These are phyloP conservation scores for Amblyopsis hoosieri DNA, from an alignment of 2,797 vertebrate genomes.

Conservation along the genomic window DNA sequence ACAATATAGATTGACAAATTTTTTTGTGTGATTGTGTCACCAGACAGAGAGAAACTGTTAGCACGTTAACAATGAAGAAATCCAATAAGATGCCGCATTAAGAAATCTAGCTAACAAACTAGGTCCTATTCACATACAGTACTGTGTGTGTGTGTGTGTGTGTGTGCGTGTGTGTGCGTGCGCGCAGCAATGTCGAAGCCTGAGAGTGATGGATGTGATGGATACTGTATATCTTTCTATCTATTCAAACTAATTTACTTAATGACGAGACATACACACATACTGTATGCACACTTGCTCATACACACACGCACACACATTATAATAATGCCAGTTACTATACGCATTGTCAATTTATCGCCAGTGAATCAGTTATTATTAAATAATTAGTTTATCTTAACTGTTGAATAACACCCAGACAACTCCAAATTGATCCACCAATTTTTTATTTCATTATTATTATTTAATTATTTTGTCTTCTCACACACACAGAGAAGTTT, in stretches of 20 bases:
- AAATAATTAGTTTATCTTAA: no score
- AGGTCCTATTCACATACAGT: background rate
- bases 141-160: slow-evolving; percentile 1
- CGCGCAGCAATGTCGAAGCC: background rate
- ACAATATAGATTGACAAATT: no score
- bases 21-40: no score
- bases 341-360: background rate
- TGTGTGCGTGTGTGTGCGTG: slow-evolving; percentile 12
- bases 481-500: slow-evolving; percentile 7
- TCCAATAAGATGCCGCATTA: no score
- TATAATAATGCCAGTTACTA: background rate
- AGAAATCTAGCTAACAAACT: no score
- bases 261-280: background rate
- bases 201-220: slow-evolving; percentile 19
- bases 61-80: no score
- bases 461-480: background rate
- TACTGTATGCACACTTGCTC: background rate
- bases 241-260: background rate
- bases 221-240: background rate
- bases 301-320: slow-evolving; percentile 5
- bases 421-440: slow-evolving; percentile 4
- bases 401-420: no score
- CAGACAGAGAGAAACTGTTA: no score
- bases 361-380: background rate
- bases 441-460: background rate